These are phyloP conservation scores for Epizoanthus illoricatus DNA, from an alignment of 92 coral and sea anemone species.

Conservation along the genomic window DNA sequence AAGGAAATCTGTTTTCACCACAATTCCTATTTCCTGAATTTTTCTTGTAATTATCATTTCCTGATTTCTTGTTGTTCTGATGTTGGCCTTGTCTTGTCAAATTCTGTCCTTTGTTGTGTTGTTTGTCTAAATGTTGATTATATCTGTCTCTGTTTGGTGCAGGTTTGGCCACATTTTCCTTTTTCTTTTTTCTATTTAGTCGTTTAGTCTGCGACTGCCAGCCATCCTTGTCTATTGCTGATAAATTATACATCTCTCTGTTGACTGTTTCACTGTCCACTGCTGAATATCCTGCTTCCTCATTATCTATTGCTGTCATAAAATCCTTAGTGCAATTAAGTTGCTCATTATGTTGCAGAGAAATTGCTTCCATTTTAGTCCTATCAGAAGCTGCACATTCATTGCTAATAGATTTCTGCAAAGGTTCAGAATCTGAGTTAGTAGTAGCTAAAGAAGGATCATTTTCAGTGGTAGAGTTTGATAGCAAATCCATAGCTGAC, in stretches of 20 bases:
- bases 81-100: constrained; percentile 27
- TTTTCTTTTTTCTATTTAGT: constrained; percentile 71
- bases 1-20: neutral
- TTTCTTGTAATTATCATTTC: constrained; percentile 36
- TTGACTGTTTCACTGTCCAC: constrained; percentile 54
- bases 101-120: constrained; percentile 43
- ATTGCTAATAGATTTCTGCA: neutral
- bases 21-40: constrained; percentile 36
- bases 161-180: constrained; percentile 44
- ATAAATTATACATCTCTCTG: constrained; percentile 66
- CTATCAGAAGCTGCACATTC: constrained; percentile 1
- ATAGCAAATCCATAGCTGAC: neutral
- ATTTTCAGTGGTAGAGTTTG: neutral
- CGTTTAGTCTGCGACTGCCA: constrained; percentile 85
- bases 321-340: constrained; percentile 30
- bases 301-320: constrained; percentile 38
- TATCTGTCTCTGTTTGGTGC: constrained; percentile 35
- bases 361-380: neutral
- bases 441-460: neutral
- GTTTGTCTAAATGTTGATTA: constrained; percentile 39
- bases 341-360: neutral
- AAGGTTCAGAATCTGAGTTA: neutral
- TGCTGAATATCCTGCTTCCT: neutral
- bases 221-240: constrained; percentile 68
- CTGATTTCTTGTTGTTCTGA: constrained; percentile 39